Base-by-base conservation (phyloP, 2,113 vertebrate genomes). In the Eolophus roseicapilla region DNA sequence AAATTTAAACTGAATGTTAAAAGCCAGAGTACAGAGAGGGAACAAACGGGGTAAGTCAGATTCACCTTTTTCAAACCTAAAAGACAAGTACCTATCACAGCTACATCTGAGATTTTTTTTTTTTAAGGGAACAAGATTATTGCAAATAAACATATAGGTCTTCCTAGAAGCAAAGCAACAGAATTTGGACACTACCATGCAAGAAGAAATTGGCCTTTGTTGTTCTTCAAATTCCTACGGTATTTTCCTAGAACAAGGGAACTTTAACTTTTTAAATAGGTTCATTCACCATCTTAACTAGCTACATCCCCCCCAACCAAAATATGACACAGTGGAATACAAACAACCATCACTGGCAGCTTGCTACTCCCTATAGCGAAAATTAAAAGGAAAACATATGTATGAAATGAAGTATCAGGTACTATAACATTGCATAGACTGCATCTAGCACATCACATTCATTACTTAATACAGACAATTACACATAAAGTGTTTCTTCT, bases 341-440 rank as follows among this genome's bases (percentile, higher is more conserved):
- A 81, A 83, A 0, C 43, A 83, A 29, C 12, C 43, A 78, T 19
- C 0, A 0, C 0, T 33, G 25, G 47, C 50, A 93, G 28, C 25
- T 50, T 82, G 47, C 43, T 76, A 70, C n/a, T 55, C 74, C 68
- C 52, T 64, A 46, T 2, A 31, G n/a, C 65, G 27, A 3, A 75
- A 86, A 92, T 39, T 70, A 59, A 82, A 88, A 62, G 5, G 53
- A 82, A 83, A 60, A 63, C 15, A 64, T 90, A 88, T 63, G n/a
- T 55, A 50, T 35, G 11, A 86, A 86, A 91, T 52, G 0, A 92
- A 90, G 16, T 71, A 86, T 28, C 13, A 76, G 44, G 44, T 63
- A 68, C 39, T 60, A 84, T 8, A 79, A 85, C 89, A 92, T 3
- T 53, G n/a, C 53, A 52, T 0, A 74, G 53, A 83, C 46, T n/a